These are phyloP conservation scores for Argynnis bischoffii DNA, from an alignment of 2,888 invertebrate species.

Conservation along the genomic window DNA sequence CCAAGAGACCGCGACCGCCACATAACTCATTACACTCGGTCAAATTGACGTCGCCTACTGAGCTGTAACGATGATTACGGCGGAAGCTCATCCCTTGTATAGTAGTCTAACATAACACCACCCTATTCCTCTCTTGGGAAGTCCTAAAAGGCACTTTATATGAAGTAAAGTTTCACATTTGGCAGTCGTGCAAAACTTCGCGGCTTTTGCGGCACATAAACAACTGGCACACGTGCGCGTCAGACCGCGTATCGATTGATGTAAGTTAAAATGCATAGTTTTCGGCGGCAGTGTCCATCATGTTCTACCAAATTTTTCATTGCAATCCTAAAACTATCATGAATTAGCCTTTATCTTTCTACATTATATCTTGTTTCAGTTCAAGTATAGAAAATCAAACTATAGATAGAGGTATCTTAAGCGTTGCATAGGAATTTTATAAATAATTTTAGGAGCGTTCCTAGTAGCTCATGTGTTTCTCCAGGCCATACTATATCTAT, in stretches of 20 bases:
- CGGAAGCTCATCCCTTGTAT: conserved; percentile 63
- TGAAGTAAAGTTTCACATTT: conserved; percentile 65
- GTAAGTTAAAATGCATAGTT: conserved; percentile 77
- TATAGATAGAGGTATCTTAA: too few relatives aligned
- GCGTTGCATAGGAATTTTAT: too few relatives aligned
- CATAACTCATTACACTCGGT: conserved; percentile 68
- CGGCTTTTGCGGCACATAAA: conserved; percentile 79
- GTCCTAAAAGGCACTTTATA: conserved; percentile 70
- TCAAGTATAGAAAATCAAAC: too few relatives aligned
- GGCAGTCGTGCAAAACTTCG: conserved; percentile 74
- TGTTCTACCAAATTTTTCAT: conserved; percentile 73
- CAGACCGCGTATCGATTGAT: conserved; percentile 76
- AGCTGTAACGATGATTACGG: conserved; percentile 74
- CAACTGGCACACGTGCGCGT: conserved; percentile 72
- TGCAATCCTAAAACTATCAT: conserved; percentile 58
- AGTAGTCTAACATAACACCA: conserved; percentile 66
- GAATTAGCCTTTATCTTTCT: too few relatives aligned
- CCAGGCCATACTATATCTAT: too few relatives aligned
- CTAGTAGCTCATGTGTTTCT: too few relatives aligned
- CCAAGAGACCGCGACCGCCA: conserved; percentile 50
- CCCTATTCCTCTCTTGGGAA: conserved; percentile 61
- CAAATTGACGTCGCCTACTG: conserved; percentile 70
- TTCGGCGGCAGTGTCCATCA: conserved; percentile 71
- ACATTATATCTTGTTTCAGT: too few relatives aligned
- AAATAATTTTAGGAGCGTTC: too few relatives aligned